These are phyloP conservation scores for Paramormyrops kingsleyae DNA, from an alignment of 2,113 vertebrate genomes.

Conservation along the genomic window DNA sequence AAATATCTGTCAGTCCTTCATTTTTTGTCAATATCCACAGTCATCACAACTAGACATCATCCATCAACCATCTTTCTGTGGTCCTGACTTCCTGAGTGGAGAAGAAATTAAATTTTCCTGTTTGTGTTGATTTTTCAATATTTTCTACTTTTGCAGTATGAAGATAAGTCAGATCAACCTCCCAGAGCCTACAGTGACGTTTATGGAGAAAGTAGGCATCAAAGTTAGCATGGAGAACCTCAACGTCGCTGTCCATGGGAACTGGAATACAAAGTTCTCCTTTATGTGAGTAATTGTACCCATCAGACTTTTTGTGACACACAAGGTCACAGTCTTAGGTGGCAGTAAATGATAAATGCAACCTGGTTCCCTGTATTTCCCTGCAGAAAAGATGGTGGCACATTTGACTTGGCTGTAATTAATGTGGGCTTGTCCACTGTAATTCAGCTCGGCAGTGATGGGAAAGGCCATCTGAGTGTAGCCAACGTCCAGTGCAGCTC, in stretches of 20 bases:
- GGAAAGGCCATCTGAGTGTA: constrained; percentile 41
- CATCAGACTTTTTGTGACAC: background rate
- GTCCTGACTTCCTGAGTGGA: background rate
- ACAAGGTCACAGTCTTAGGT: background rate
- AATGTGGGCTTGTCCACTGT: constrained; percentile 31
- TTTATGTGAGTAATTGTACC: constrained; percentile 50
- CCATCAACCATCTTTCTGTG: background rate
- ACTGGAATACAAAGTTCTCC: constrained; percentile 38
- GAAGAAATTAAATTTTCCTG: constrained; percentile 20
- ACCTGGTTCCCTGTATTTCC: background rate
- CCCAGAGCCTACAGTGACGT: constrained; percentile 47
- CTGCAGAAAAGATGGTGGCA: constrained; percentile 53
- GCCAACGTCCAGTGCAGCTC: constrained; percentile 41
- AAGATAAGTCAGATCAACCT: constrained; percentile 43
- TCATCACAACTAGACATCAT: background rate
- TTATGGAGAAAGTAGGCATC: constrained; percentile 50
- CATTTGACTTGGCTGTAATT: constrained; percentile 41
- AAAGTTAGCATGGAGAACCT: constrained; percentile 34
- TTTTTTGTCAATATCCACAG: background rate
- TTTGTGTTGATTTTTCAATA: background rate
- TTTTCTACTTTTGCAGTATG: constrained; percentile 31
- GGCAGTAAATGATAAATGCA: background rate
- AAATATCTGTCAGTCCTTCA: background rate
- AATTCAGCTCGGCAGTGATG: constrained; percentile 45
- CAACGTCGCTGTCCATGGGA: constrained; percentile 41